A percentile compares a stretch with the other conserved stretches of the same genome.
Evolutionary conservation across 2,113 vertebrate genomes (phyloP).

Genomic region (Rhinoptilus africanus): DNA sequence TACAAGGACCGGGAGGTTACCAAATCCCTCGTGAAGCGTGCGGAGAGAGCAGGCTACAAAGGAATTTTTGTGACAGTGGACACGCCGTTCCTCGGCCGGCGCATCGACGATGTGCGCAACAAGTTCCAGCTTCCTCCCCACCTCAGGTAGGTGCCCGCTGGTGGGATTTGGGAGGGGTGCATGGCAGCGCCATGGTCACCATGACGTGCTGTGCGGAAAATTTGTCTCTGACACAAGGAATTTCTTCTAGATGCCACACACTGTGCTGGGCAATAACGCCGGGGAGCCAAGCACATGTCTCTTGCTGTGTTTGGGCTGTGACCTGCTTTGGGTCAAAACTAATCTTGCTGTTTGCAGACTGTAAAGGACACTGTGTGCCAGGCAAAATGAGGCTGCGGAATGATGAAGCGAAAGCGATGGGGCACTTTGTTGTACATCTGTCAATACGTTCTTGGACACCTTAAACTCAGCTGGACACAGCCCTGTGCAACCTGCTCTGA

Average conservation of each 20-base stretch:
- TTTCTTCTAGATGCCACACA: not conserved
- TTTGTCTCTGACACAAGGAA: not conserved
- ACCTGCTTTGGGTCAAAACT: not conserved
- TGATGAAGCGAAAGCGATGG: accelerated
- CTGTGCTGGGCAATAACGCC: accelerated
- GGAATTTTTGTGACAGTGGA: constrained; percentile 94
- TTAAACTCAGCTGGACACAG: not conserved
- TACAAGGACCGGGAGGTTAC: constrained; percentile 90
- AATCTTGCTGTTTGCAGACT: not conserved
- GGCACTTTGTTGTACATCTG: accelerated
- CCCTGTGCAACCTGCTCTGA: not conserved
- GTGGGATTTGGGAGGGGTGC: not conserved
- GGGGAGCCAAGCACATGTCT: accelerated
- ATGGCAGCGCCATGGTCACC: not conserved
- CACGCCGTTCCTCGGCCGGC: constrained; percentile 88
- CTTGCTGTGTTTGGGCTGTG: not conserved
- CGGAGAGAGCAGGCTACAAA: constrained; percentile 83
- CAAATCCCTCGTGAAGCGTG: constrained; percentile 81
- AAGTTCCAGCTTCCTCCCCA: constrained; percentile 88
- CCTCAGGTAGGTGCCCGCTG: constrained; percentile 78
- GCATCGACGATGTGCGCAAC: constrained; percentile 87
- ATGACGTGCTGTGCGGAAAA: accelerated
- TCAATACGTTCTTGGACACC: accelerated
- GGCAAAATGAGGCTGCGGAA: not conserved
- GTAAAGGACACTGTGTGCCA: accelerated